A percentile compares a stretch with the other conserved stretches of the same genome.
Evolutionary conservation across 2,797 vertebrate species (phyloP).

Genomic region (Gymnothorax reevesii): DNA sequence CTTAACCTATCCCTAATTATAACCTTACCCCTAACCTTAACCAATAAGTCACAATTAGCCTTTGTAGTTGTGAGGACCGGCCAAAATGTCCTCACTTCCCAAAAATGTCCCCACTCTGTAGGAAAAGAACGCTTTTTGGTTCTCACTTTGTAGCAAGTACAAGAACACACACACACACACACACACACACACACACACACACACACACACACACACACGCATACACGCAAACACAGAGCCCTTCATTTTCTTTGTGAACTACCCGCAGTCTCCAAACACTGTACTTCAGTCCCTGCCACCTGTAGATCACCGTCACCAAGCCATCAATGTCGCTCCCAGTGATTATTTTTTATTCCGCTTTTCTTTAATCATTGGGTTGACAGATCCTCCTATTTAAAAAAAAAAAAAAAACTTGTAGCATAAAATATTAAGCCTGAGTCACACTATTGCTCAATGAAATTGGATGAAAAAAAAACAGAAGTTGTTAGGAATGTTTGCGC

Average conservation of each 20-base stretch:
- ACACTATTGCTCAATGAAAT: neutral
- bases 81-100: too few relatives aligned
- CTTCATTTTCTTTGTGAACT: neutral
- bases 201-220: neutral
- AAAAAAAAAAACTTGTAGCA: neutral
- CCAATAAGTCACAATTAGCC: too few relatives aligned
- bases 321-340: neutral
- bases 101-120: too few relatives aligned
- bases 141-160: too few relatives aligned
- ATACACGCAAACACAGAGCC: neutral
- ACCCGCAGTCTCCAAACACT: neutral
- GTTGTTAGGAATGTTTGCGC: neutral
- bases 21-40: too few relatives aligned
- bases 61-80: too few relatives aligned
- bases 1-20: too few relatives aligned
- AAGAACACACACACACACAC: too few relatives aligned
- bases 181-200: too few relatives aligned
- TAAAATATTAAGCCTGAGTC: neutral
- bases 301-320: neutral
- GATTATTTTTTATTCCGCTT: neutral
- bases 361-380: neutral
- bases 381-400: neutral
- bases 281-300: neutral
- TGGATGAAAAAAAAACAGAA: neutral
- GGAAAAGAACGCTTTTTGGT: too few relatives aligned